These are phyloP conservation scores for Oligia strigilis DNA, from an alignment of 2,888 invertebrate species.

Conservation along the genomic window DNA sequence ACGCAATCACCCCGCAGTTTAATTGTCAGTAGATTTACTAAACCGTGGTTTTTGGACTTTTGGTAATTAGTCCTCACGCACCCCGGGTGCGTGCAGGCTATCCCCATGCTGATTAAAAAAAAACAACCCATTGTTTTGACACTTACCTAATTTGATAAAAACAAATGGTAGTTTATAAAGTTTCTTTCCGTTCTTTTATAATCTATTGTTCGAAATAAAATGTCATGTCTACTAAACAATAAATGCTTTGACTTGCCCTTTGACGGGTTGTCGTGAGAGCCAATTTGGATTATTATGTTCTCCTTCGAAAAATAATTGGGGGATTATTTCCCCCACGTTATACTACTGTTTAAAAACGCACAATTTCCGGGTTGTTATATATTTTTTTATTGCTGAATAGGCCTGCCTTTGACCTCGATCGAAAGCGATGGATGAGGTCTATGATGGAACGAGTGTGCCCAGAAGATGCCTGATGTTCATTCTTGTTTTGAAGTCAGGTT, in stretches of 20 bases:
- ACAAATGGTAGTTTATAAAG: neutral
- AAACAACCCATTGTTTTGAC: no score
- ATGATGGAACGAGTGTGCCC: neutral
- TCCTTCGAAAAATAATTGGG: constrained; percentile 4
- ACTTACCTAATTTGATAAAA: neutral
- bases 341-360: neutral
- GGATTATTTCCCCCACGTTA: neutral
- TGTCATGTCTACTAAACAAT: neutral
- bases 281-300: constrained; percentile 1
- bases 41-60: neutral
- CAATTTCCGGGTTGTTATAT: constrained; percentile 10
- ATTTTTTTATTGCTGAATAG: no score
- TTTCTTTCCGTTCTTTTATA: neutral
- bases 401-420: neutral
- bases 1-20: no score
- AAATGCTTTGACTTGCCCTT: constrained; percentile 7
- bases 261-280: constrained; percentile 1
- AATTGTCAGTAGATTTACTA: neutral
- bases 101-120: no score
- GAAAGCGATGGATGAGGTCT: neutral
- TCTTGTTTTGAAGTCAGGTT: neutral
- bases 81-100: no score
- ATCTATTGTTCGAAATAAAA: neutral
- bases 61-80: no score
- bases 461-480: neutral